A percentile compares a stretch with the other conserved stretches of the same genome.
Conservation (phyloP, 2,888 invertebrate species). For the Leptinotarsa haldemani region DNA sequence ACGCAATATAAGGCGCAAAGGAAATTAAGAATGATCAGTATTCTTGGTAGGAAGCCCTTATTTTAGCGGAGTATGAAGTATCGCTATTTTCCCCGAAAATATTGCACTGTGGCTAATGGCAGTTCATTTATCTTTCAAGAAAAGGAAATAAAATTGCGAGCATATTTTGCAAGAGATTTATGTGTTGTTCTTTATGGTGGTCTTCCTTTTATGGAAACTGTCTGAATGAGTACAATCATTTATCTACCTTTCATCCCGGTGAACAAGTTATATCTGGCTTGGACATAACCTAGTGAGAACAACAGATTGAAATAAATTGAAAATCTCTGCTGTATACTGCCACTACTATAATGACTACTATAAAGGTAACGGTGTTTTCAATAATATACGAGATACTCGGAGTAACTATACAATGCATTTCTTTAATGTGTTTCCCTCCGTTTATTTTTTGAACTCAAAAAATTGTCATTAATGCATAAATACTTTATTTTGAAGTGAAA, state of each 20-base stretch:
- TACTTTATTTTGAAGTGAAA: too few species aligned
- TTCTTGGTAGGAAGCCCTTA: neutral
- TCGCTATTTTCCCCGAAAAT: constrained; percentile 7
- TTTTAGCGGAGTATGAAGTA: constrained; percentile 11
- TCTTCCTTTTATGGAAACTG: neutral
- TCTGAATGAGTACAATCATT: neutral
- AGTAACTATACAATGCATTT: too few species aligned
- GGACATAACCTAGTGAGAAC: neutral
- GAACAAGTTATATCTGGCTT: neutral
- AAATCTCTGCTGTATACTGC: neutral
- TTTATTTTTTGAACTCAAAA: too few species aligned
- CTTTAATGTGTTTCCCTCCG: too few species aligned
- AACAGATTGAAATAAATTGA: neutral
- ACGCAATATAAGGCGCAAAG: neutral
- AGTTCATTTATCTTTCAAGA: constrained; percentile 5
- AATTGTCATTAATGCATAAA: too few species aligned
- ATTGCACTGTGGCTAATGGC: constrained; percentile 11
- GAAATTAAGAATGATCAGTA: constrained; percentile 2
- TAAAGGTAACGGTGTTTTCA: neutral
- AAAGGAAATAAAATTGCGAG: constrained; percentile 7
- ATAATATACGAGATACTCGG: too few species aligned
- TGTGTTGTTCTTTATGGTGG: neutral
- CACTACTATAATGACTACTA: neutral
- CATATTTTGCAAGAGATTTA: constrained; percentile 16
- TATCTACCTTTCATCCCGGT: neutral